Evolutionary conservation across 2,797 vertebrate genomes (phyloP).

Genomic region (Gymnothorax javanicus): DNA sequence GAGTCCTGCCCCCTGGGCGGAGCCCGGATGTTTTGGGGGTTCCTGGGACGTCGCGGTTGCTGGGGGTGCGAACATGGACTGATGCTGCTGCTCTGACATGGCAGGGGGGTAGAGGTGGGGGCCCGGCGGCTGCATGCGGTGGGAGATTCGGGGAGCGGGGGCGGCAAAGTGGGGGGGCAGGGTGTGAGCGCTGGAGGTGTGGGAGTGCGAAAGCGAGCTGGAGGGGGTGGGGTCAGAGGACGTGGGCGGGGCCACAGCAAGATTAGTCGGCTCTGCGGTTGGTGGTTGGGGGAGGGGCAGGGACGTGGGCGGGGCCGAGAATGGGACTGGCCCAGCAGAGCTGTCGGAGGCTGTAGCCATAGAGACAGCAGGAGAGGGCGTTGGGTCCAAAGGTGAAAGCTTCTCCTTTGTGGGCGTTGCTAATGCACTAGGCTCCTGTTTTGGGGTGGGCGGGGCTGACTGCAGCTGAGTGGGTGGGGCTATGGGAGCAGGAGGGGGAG

Average conservation of each 20-base stretch:
- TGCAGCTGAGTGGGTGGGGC: conserved; percentile 72
- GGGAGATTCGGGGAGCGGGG: conserved; percentile 84
- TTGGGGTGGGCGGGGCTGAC: conserved; percentile 65
- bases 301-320: conserved; percentile 63
- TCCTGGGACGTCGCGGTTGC: conserved; percentile 72
- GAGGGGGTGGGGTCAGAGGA: conserved; percentile 76
- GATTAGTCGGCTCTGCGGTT: conserved; percentile 76
- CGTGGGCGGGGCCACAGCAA: conserved; percentile 61
- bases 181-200: conserved; percentile 82
- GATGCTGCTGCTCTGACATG: conserved; percentile 80
- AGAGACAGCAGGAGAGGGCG: conserved; percentile 43
- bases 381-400: conserved; percentile 58
- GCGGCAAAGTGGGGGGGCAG: conserved; percentile 88
- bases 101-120: conserved; percentile 80
- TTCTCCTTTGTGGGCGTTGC: conserved; percentile 82
- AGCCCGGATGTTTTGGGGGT: conserved; percentile 71
- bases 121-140: conserved; percentile 90
- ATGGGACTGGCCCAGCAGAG: conserved; percentile 68
- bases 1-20: conserved; percentile 86
- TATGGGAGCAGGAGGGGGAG: conserved; percentile 73
- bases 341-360: conserved; percentile 65
- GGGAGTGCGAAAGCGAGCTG: conserved; percentile 72
- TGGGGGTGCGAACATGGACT: conserved; percentile 89
- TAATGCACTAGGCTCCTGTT: conserved; percentile 76
- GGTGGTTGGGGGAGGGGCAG: conserved; percentile 67